phyloP scores from a whole-genome alignment of 2,797 vertebrate species.

The Smutsia temminckii region DNA sequence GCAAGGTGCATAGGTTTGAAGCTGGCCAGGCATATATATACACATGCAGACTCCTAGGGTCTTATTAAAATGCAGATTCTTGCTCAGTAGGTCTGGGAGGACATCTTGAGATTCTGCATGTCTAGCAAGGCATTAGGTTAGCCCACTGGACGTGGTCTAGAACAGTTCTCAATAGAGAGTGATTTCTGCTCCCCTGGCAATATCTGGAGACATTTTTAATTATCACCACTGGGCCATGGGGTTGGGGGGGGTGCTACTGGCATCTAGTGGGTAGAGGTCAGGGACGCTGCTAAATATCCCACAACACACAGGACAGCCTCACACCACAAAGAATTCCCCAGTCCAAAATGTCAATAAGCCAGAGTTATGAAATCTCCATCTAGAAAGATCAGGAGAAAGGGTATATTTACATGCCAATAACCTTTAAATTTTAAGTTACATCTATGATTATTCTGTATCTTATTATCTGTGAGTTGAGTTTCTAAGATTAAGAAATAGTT shows the following conservation, averaged over 20 bases:
- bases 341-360: not conserved
- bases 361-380: not conserved
- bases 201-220: not conserved
- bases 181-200: not conserved
- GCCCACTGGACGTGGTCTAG: not conserved
- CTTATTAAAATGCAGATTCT: not conserved
- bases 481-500: constrained; percentile 15
- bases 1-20: rapidly evolving
- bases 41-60: not conserved
- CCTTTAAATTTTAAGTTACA: not conserved
- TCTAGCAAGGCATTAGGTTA: not conserved
- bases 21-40: rapidly evolving
- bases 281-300: not conserved
- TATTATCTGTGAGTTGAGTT: not conserved
- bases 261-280: not conserved
- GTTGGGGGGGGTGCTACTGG: not conserved
- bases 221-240: not conserved
- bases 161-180: not conserved
- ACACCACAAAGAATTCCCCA: not conserved
- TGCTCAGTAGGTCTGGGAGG: not conserved
- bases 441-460: not conserved
- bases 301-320: not conserved
- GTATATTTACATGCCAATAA: not conserved
- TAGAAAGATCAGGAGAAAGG: not conserved
- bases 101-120: not conserved